Evolutionary conservation across 2,797 vertebrate genomes (phyloP), one percentile per base, ranked within the genome.

Genomic region (Heliangelus exortis): DNA sequence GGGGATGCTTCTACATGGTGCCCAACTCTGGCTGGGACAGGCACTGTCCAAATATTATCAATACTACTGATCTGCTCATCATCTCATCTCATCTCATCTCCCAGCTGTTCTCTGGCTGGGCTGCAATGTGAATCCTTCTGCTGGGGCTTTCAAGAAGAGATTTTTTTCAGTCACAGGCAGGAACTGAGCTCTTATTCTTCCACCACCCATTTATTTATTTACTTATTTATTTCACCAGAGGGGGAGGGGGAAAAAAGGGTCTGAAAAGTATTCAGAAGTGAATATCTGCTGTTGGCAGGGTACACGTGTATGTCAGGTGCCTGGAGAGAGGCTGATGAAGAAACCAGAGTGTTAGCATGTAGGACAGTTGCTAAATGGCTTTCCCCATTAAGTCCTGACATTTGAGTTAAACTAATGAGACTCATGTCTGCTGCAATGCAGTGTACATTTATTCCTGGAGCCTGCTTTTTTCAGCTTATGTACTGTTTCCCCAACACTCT

Each of bases 361-460:
- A 89, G 76, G 76, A 93, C 29, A 72, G 18, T 91, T 95, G 87
- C 53, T 95, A 94, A 97, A 97, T 95, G 0, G 2, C 76, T 95
- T 91, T 80, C 66, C 72, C 78, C 86, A 90, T 93, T 94, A 97
- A 77, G 78, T 92, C 91, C 63, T 93, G 96, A 91, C 95, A 94
- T 94, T 93, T 91, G 61, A 89, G 91, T 94, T 94, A 95, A 96
- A 95, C 78, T 95, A 95, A 96, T 95, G 90, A 95, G 94, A 82
- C 76, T 66, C 69, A 93, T 50, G 93, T 80, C 96, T 97, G 79
- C 94, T 96, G 89, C 95, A 96, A 91, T 96, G 96, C 89, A 93
- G 92, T n/a, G 65, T 79, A 31, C 89, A 78, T 95, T 96, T 96
- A 75, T 91, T 96, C 91, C 86, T 84, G 53, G 63, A 92, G 88